A percentile compares a stretch with the other conserved stretches of the same genome.
phyloP scores from a whole-genome alignment of 2,888 invertebrate genomes.

The Drosophila macrospina region DNA sequence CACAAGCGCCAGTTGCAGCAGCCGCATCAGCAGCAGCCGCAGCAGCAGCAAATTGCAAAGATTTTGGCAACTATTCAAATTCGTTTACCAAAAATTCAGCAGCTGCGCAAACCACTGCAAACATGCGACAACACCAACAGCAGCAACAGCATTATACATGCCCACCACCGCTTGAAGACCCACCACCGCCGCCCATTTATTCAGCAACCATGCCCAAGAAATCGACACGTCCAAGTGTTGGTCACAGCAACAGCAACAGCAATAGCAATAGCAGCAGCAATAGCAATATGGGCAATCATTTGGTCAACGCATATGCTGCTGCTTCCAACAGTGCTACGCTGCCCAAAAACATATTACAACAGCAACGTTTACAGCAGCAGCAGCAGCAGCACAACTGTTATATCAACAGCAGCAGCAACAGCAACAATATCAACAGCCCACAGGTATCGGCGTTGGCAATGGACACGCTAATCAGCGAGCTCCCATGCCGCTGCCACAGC shows the following conservation, averaged over 20 bases:
- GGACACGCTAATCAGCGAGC: slow-evolving; percentile 80
- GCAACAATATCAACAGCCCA: slow-evolving; percentile 73
- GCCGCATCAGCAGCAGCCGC: slow-evolving; percentile 38
- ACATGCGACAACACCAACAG: slow-evolving; percentile 69
- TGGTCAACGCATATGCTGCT: slow-evolving; percentile 72
- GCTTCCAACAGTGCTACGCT: slow-evolving; percentile 79
- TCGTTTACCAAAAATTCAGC: slow-evolving; percentile 81
- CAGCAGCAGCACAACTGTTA: slow-evolving; percentile 58
- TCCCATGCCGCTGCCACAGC: slow-evolving; percentile 76
- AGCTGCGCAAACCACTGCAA: slow-evolving; percentile 74
- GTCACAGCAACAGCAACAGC: slow-evolving; percentile 42
- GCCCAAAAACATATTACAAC: slow-evolving; percentile 78
- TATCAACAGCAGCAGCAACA: slow-evolving; percentile 68
- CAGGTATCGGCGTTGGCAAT: slow-evolving; percentile 57
- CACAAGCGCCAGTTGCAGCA: slow-evolving; percentile 59
- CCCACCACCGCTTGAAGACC: slow-evolving; percentile 84
- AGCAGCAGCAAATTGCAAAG: slow-evolving; percentile 57
- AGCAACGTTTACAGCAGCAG: slow-evolving; percentile 71
- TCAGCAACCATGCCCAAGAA: slow-evolving; percentile 83
- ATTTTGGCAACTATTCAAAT: slow-evolving; percentile 76
- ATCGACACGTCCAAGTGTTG: slow-evolving; percentile 56
- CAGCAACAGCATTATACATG: slow-evolving; percentile 81
- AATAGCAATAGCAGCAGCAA: slow-evolving; percentile 6
- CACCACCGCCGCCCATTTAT: slow-evolving; percentile 83
- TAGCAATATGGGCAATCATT: slow-evolving; percentile 56